Percentiles rank a stretch among this genome's conserved stretches.
These are phyloP conservation scores for Noctua pronuba DNA, from an alignment of 2,888 invertebrate species.

Conservation along the genomic window DNA sequence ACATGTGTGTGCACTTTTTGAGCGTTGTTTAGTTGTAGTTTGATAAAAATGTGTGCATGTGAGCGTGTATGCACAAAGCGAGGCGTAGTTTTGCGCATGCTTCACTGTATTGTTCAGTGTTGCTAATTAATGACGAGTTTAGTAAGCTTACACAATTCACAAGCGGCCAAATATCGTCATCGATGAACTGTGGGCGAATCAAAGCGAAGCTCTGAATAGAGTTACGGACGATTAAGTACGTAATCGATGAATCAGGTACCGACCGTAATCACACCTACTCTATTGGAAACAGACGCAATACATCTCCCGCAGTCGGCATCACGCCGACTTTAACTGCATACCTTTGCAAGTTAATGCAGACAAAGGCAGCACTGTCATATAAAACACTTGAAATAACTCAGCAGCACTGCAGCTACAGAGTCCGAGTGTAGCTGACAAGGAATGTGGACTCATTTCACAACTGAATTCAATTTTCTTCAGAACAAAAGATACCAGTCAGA, in stretches of 20 bases:
- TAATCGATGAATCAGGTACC: slow-evolving; percentile 8
- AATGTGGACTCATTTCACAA: slow-evolving; percentile 57
- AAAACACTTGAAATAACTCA: slow-evolving; percentile 37
- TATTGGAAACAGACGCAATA: neutral
- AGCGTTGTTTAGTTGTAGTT: too few species aligned
- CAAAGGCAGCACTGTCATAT: slow-evolving; percentile 13
- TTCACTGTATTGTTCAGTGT: too few species aligned
- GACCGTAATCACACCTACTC: neutral
- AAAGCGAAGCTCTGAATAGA: slow-evolving; percentile 16
- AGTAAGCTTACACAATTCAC: neutral
- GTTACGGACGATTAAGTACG: slow-evolving; percentile 17
- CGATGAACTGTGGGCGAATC: slow-evolving; percentile 19
- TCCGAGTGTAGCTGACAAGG: slow-evolving; percentile 20
- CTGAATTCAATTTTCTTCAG: slow-evolving; percentile 60
- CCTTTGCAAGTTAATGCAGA: slow-evolving; percentile 6
- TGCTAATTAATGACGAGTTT: neutral
- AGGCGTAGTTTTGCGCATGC: too few species aligned
- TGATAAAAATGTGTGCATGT: too few species aligned
- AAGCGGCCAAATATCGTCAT: neutral
- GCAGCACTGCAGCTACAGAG: slow-evolving; percentile 22
- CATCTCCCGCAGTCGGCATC: neutral
- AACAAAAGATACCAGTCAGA: slow-evolving; percentile 56
- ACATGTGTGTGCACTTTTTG: too few species aligned
- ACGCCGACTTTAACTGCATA: neutral
- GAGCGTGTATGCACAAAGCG: too few species aligned